Evolutionary conservation across 2,888 invertebrate genomes (phyloP).

Genomic region (Leptinotarsa rubiginosa): DNA sequence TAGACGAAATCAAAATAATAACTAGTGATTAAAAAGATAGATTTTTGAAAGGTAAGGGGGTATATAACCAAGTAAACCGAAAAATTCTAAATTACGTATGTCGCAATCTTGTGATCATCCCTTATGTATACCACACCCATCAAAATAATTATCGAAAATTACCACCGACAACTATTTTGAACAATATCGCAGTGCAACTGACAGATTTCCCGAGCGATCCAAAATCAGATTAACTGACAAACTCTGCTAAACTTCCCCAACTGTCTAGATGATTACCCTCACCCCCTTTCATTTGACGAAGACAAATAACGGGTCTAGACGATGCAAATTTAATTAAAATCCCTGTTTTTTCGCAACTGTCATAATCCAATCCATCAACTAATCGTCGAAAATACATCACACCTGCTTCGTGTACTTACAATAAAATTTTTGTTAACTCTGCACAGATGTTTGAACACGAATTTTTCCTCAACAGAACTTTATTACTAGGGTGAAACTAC

Average conservation of each 20-base stretch:
- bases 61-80: no score
- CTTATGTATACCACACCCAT: not conserved
- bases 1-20: no score
- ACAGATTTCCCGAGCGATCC: constrained; percentile 5
- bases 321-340: constrained; percentile 17
- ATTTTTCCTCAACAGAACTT: not conserved
- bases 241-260: constrained; percentile 12
- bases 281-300: not conserved
- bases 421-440: not conserved
- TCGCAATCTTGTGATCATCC: no score
- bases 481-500: not conserved
- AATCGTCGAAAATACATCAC: not conserved
- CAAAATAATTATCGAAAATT: not conserved
- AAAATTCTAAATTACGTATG: no score
- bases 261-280: not conserved
- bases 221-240: constrained; percentile 11
- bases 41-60: no score
- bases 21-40: no score
- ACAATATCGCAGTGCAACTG: not conserved
- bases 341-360: not conserved
- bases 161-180: not conserved
- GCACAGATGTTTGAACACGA: not conserved
- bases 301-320: not conserved
- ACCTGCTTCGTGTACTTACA: not conserved
- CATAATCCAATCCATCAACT: constrained; percentile 6